These are phyloP conservation scores for Sclerurus mexicanus DNA, from an alignment of 2,113 vertebrate genomes.

Conservation along the genomic window DNA sequence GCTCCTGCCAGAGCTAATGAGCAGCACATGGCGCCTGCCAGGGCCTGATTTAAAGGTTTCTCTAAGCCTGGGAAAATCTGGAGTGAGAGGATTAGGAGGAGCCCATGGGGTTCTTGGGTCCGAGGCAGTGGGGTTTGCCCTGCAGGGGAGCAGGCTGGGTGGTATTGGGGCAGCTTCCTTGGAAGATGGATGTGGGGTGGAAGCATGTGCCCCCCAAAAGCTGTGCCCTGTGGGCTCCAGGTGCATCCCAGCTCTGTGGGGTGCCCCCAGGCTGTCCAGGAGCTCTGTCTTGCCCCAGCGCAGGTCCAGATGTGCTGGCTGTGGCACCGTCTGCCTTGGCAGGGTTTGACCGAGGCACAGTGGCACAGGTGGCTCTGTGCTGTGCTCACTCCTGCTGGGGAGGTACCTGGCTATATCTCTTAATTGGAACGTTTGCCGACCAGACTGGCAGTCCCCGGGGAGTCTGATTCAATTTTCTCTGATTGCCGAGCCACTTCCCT, in stretches of 20 bases:
- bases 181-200: neutral
- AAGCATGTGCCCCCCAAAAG: accelerated
- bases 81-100: neutral
- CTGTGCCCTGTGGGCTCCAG: neutral
- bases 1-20: conserved; percentile 37
- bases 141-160: neutral
- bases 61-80: conserved; percentile 26
- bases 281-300: neutral
- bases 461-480: conserved; percentile 70
- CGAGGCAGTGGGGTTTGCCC: neutral
- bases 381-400: neutral
- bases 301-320: neutral
- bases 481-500: conserved; percentile 58
- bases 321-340: neutral
- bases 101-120: neutral
- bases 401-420: neutral
- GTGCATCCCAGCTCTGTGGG: neutral
- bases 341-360: accelerated
- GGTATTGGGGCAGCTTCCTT: accelerated
- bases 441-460: conserved; percentile 30
- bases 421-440: neutral
- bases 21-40: neutral
- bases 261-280: neutral
- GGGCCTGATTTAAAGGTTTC: neutral
- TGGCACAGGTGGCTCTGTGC: neutral